Conservation (phyloP, 2,113 vertebrate species). For the Calypte anna region DNA sequence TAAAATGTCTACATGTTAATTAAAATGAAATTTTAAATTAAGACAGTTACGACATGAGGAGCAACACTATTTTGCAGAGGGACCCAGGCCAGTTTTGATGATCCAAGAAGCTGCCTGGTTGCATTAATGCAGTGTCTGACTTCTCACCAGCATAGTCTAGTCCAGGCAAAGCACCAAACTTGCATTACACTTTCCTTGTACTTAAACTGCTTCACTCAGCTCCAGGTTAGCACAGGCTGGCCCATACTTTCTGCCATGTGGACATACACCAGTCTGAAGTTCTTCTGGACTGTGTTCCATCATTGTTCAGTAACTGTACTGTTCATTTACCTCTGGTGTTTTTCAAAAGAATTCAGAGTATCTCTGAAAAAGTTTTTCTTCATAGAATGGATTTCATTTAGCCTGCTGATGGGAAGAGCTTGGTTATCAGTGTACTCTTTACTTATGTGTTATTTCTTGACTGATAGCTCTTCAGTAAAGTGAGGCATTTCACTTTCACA, state of each 20-base stretch:
- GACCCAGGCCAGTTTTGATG: not conserved
- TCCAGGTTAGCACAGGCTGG: not conserved
- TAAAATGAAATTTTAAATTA: not conserved
- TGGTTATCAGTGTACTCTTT: not conserved
- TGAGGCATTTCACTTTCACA: not conserved
- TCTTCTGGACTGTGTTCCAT: not conserved
- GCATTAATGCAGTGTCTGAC: not conserved
- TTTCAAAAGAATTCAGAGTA: not conserved
- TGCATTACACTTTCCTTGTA: fast-evolving
- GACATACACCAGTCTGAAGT: not conserved
- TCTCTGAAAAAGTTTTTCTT: not conserved
- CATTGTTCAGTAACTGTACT: not conserved
- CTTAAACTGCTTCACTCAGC: not conserved
- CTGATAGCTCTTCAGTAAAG: not conserved
- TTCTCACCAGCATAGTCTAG: not conserved
- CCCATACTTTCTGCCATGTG: fast-evolving
- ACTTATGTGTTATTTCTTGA: fast-evolving
- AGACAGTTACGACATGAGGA: not conserved
- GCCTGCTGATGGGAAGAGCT: not conserved
- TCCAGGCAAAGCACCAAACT: not conserved
- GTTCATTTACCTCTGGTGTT: not conserved
- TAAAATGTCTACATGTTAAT: not conserved
- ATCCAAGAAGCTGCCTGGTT: not conserved
- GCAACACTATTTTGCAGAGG: not conserved
- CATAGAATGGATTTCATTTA: not conserved